A percentile compares a stretch with the other conserved stretches of the same genome.
phyloP scores from a whole-genome alignment of 2,888 invertebrate genomes.

The Cheilosia grossa region DNA sequence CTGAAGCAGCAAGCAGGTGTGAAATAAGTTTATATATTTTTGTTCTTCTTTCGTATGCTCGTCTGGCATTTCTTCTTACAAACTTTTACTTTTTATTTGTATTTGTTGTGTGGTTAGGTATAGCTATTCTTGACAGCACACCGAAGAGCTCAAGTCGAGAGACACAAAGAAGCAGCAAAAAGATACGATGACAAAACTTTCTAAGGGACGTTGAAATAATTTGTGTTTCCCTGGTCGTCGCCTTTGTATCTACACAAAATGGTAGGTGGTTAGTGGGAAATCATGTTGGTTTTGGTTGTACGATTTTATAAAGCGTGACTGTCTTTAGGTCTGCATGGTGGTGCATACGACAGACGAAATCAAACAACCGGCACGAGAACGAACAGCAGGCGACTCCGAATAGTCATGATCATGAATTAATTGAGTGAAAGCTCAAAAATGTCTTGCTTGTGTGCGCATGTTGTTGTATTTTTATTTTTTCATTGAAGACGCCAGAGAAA shows the following conservation, averaged over 20 bases:
- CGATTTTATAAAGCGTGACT: conserved; percentile 9
- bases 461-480: not conserved
- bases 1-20: conserved; percentile 43
- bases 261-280: conserved; percentile 20
- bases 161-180: not conserved
- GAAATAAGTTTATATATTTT: conserved; percentile 17
- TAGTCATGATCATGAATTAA: conserved; percentile 57
- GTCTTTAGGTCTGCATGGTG: conserved; percentile 8
- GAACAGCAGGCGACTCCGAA: conserved; percentile 24
- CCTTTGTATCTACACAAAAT: too few species aligned
- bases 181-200: conserved; percentile 37
- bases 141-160: not conserved
- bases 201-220: conserved; percentile 41
- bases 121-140: conserved; percentile 5
- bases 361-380: not conserved
- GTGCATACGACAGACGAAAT: conserved; percentile 15
- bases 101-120: conserved; percentile 15
- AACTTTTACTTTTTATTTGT: conserved; percentile 63
- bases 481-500: conserved; percentile 43
- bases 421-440: conserved; percentile 68
- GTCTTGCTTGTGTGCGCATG: conserved; percentile 28
- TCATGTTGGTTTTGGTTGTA: conserved; percentile 45
- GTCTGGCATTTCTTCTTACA: not conserved
- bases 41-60: not conserved
- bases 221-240: not conserved